These are phyloP conservation scores for Microtus montanus DNA, from an alignment of 2,113 vertebrate genomes.

Conservation along the genomic window DNA sequence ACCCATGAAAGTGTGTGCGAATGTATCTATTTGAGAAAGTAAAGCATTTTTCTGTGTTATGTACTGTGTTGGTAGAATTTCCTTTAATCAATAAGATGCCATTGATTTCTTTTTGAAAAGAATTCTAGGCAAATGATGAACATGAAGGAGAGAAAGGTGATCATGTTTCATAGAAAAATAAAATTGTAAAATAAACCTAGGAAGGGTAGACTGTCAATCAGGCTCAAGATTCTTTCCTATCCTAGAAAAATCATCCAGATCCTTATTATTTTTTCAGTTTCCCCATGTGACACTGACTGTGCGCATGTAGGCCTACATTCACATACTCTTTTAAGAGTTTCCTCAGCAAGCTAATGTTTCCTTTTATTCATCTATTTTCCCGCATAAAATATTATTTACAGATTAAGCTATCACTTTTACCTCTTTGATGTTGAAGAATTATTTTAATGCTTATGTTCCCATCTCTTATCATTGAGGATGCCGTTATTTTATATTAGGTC, in stretches of 20 bases:
- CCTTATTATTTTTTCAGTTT: background rate
- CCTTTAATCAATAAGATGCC: background rate
- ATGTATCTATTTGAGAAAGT: background rate
- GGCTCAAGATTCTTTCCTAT: background rate
- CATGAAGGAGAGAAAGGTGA: conserved; percentile 34
- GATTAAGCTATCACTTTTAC: conserved; percentile 21
- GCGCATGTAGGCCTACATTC: background rate
- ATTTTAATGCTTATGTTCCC: conserved; percentile 17
- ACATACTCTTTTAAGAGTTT: background rate
- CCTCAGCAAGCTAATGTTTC: background rate
- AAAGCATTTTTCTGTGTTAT: background rate
- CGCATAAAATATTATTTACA: background rate
- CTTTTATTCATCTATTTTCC: background rate
- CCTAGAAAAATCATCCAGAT: background rate
- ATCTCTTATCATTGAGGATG: background rate
- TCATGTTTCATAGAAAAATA: background rate
- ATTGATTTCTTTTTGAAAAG: conserved; percentile 25
- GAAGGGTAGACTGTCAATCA: background rate
- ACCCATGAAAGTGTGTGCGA: background rate
- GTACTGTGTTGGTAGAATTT: background rate
- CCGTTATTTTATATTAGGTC: conserved; percentile 26
- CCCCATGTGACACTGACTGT: background rate
- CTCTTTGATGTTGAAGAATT: conserved; percentile 8
- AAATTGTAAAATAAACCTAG: background rate
- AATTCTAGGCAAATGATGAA: conserved; percentile 7